Evolutionary conservation across 2,888 invertebrate genomes (phyloP).

Genomic region (Metalampra italica): DNA sequence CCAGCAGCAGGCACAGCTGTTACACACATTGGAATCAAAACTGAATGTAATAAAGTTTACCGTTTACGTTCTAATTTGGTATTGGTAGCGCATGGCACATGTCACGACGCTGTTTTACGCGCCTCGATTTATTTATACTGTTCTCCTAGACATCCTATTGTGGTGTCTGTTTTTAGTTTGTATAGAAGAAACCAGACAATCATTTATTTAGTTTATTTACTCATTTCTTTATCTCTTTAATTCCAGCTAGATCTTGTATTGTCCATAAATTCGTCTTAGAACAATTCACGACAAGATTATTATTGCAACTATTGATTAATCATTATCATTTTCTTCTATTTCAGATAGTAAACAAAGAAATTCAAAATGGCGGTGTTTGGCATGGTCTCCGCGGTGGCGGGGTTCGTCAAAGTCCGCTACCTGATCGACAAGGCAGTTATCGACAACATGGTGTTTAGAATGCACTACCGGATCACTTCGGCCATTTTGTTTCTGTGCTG

Average conservation of each 20-base stretch:
- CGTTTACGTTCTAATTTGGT: slow-evolving; percentile 63
- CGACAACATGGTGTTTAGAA: slow-evolving; percentile 93
- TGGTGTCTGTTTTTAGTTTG: slow-evolving; percentile 13
- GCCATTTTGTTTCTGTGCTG: slow-evolving; percentile 92
- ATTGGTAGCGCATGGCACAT: slow-evolving; percentile 59
- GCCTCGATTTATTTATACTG: slow-evolving; percentile 52
- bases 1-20: slow-evolving; percentile 46
- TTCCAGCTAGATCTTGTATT: not conserved
- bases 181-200: too few relatives aligned
- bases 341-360: slow-evolving; percentile 42
- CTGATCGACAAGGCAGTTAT: slow-evolving; percentile 92
- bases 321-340: slow-evolving; percentile 11
- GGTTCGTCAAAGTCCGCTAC: slow-evolving; percentile 93
- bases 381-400: slow-evolving; percentile 92
- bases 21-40: slow-evolving; percentile 57
- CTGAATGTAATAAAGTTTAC: slow-evolving; percentile 52
- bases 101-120: slow-evolving; percentile 40
- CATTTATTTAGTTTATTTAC: not conserved
- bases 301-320: not conserved
- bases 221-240: not conserved
- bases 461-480: slow-evolving; percentile 92
- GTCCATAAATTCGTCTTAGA: not conserved
- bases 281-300: not conserved
- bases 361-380: slow-evolving; percentile 87
- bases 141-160: slow-evolving; percentile 28